Evolutionary conservation across 2,113 vertebrate genomes (phyloP).

Genomic region (Coreoperca whiteheadi): DNA sequence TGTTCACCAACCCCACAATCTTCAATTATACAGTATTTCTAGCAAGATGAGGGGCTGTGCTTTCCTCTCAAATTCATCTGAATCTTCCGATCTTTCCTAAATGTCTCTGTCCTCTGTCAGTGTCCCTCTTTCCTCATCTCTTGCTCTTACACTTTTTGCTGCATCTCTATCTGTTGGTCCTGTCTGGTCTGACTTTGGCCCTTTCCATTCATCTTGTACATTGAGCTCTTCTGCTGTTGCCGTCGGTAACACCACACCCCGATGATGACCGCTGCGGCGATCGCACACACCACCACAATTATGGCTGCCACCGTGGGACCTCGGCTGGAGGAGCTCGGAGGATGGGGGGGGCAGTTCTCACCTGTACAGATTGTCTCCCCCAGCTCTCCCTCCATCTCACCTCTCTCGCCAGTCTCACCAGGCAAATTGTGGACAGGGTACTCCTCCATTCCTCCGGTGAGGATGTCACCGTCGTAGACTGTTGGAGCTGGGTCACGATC

Average conservation of each 20-base stretch:
- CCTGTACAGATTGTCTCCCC: slow-evolving; percentile 67
- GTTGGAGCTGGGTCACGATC: slow-evolving; percentile 61
- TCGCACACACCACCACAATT: slow-evolving; percentile 86
- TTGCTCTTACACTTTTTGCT: slow-evolving; percentile 86
- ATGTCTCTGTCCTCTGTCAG: slow-evolving; percentile 53
- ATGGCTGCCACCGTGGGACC: slow-evolving; percentile 88
- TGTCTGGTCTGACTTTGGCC: slow-evolving; percentile 84
- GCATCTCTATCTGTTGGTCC: slow-evolving; percentile 95
- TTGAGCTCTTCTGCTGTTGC: slow-evolving; percentile 91
- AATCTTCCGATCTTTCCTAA: slow-evolving; percentile 28
- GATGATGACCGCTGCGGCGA: slow-evolving; percentile 81
- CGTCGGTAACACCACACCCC: slow-evolving; percentile 91
- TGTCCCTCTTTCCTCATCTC: slow-evolving; percentile 36
- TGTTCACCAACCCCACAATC: slow-evolving; percentile 39
- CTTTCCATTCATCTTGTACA: slow-evolving; percentile 93
- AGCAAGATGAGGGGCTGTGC: slow-evolving; percentile 21
- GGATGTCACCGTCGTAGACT: slow-evolving; percentile 13
- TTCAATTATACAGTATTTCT: slow-evolving; percentile 42
- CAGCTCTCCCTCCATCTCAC: slow-evolving; percentile 70
- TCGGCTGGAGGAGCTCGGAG: slow-evolving; percentile 77
- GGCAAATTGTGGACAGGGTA: slow-evolving; percentile 82
- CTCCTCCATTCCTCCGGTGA: slow-evolving; percentile 49
- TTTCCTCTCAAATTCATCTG: slow-evolving; percentile 27
- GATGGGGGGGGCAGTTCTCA: slow-evolving; percentile 72
- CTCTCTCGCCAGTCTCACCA: slow-evolving; percentile 78